Evolutionary conservation across 2,797 vertebrate genomes (phyloP).

Genomic region (Pagetopsis macropterus): DNA sequence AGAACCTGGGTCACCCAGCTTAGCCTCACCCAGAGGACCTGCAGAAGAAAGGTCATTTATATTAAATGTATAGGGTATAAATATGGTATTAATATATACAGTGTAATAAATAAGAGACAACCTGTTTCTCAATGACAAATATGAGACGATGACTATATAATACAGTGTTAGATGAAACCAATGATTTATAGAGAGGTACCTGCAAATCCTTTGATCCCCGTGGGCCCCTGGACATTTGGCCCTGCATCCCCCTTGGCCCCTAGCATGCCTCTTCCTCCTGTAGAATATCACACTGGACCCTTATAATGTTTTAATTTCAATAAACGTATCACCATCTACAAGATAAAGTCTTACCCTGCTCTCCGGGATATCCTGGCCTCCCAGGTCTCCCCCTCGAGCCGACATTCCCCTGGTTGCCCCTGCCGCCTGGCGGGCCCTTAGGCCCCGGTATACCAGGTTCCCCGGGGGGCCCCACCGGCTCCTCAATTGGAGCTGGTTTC

Average conservation of each 20-base stretch:
- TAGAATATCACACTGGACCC: background rate
- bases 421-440: slow-evolving; percentile 77
- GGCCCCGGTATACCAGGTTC: slow-evolving; percentile 83
- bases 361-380: slow-evolving; percentile 84
- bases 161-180: background rate
- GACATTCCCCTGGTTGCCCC: slow-evolving; percentile 74
- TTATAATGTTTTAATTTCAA: background rate
- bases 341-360: slow-evolving; percentile 75
- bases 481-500: slow-evolving; percentile 83
- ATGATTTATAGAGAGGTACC: slow-evolving; percentile 59
- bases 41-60: background rate
- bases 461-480: slow-evolving; percentile 82
- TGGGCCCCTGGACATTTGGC: slow-evolving; percentile 76
- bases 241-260: slow-evolving; percentile 79
- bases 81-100: too few relatives aligned
- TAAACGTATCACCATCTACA: background rate
- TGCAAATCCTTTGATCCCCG: slow-evolving; percentile 81
- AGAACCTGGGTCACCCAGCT: slow-evolving; percentile 73
- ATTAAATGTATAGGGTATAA: too few relatives aligned
- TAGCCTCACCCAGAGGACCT: slow-evolving; percentile 83
- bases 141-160: too few relatives aligned
- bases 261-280: slow-evolving; percentile 77
- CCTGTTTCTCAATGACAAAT: too few relatives aligned
- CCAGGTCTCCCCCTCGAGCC: slow-evolving; percentile 78
- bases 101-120: too few relatives aligned